A percentile compares a stretch with the other conserved stretches of the same genome.
These are phyloP conservation scores for Selene dorsalis DNA, from an alignment of 2,797 vertebrate species.

Conservation along the genomic window DNA sequence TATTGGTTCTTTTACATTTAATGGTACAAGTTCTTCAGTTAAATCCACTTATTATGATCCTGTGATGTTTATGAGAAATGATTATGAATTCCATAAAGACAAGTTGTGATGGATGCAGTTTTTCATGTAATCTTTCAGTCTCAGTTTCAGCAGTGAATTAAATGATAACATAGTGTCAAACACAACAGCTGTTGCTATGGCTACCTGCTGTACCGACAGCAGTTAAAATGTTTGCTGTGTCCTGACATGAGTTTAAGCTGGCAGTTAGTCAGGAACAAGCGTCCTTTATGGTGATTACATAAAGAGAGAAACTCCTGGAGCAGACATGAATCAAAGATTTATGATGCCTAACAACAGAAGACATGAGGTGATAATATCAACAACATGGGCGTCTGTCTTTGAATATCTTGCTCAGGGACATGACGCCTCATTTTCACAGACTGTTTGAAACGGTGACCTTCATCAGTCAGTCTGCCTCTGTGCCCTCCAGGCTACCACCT, in stretches of 20 bases:
- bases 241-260: background rate
- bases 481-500: slow-evolving; percentile 27
- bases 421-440: slow-evolving; percentile 29
- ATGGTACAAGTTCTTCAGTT: background rate
- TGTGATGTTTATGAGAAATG: too few relatives aligned
- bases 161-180: background rate
- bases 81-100: too few relatives aligned
- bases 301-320: background rate
- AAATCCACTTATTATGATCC: background rate
- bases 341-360: background rate
- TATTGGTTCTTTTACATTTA: background rate
- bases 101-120: too few relatives aligned
- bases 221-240: background rate
- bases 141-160: background rate
- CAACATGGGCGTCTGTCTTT: slow-evolving; percentile 12
- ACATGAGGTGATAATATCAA: slow-evolving; percentile 13
- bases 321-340: slow-evolving; percentile 15
- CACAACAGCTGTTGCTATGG: background rate
- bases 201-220: background rate
- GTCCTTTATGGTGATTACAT: background rate
- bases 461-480: slow-evolving; percentile 21
- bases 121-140: background rate
- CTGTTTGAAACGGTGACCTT: slow-evolving; percentile 35
- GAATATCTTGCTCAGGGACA: slow-evolving; percentile 9
- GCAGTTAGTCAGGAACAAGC: background rate